These are phyloP conservation scores for Chelonus formosanus DNA, from an alignment of 2,888 invertebrate species.

Conservation along the genomic window DNA sequence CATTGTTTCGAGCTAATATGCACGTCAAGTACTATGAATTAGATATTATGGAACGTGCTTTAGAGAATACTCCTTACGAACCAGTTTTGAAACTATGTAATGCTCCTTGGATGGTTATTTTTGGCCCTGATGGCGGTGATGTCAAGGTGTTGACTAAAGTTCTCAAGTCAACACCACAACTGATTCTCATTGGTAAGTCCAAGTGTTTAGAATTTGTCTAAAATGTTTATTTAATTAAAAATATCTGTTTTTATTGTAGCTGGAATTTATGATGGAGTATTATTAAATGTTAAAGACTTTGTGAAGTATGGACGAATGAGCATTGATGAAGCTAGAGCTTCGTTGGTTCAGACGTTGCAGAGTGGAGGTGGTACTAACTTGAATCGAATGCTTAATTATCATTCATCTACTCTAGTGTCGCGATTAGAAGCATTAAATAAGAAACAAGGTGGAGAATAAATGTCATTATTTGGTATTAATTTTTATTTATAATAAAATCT, in stretches of 20 bases:
- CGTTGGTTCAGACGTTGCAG: conserved; percentile 75
- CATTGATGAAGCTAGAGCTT: conserved; percentile 73
- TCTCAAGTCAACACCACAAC: conserved; percentile 75
- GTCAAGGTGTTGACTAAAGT: conserved; percentile 72
- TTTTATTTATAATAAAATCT: too few species aligned
- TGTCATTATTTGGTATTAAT: too few species aligned
- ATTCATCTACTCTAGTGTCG: conserved; percentile 74
- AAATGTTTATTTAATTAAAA: conserved; percentile 17
- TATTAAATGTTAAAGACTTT: conserved; percentile 77
- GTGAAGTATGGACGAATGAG: conserved; percentile 73
- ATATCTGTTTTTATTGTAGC: conserved; percentile 64
- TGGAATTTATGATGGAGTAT: conserved; percentile 76
- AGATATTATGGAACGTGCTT: conserved; percentile 73
- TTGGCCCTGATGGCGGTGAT: conserved; percentile 69
- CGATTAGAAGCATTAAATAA: conserved; percentile 68
- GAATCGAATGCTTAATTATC: conserved; percentile 74
- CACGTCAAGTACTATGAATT: conserved; percentile 74
- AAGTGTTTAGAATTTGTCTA: too few species aligned
- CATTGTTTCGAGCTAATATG: conserved; percentile 75
- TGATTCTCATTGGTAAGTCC: conserved; percentile 73
- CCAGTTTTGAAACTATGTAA: conserved; percentile 72
- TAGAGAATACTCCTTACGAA: conserved; percentile 75
- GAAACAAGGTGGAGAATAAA: conserved; percentile 16
- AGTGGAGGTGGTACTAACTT: conserved; percentile 73
- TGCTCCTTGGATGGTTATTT: conserved; percentile 74